These are phyloP conservation scores for Gobius niger DNA, from an alignment of 2,113 vertebrate species.

Conservation along the genomic window DNA sequence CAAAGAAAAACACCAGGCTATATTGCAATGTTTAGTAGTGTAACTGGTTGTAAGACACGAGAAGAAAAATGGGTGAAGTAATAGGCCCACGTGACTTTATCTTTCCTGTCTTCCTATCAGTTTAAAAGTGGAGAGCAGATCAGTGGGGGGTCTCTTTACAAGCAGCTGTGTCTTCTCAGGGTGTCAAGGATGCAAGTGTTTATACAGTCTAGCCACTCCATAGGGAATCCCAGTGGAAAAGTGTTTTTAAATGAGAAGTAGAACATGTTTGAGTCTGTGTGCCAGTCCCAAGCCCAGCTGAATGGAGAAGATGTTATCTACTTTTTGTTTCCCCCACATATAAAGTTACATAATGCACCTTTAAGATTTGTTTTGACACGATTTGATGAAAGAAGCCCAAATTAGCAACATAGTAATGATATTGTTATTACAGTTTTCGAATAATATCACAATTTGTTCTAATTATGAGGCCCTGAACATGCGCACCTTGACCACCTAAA, in stretches of 20 bases:
- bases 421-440: too few relatives aligned
- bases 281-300: too few relatives aligned
- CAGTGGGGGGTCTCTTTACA: slow-evolving; percentile 37
- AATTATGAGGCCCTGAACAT: background rate
- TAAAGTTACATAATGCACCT: too few relatives aligned
- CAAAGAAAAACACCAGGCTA: background rate
- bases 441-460: too few relatives aligned
- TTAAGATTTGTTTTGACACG: too few relatives aligned
- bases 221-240: background rate
- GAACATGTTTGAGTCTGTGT: too few relatives aligned
- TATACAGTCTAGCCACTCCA: background rate
- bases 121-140: background rate
- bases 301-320: too few relatives aligned
- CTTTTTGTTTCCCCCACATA: too few relatives aligned
- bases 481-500: background rate
- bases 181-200: slow-evolving; percentile 14
- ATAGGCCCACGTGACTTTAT: background rate
- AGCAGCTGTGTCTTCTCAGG: slow-evolving; percentile 55
- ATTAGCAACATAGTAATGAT: too few relatives aligned
- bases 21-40: background rate
- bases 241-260: background rate
- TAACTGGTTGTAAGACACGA: background rate
- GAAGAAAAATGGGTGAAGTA: background rate
- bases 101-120: background rate
- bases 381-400: too few relatives aligned